Percentiles rank a stretch among this genome's conserved stretches.
Evolutionary conservation across 2,113 vertebrate genomes (phyloP).

Genomic region (Hepsetus odoe): DNA sequence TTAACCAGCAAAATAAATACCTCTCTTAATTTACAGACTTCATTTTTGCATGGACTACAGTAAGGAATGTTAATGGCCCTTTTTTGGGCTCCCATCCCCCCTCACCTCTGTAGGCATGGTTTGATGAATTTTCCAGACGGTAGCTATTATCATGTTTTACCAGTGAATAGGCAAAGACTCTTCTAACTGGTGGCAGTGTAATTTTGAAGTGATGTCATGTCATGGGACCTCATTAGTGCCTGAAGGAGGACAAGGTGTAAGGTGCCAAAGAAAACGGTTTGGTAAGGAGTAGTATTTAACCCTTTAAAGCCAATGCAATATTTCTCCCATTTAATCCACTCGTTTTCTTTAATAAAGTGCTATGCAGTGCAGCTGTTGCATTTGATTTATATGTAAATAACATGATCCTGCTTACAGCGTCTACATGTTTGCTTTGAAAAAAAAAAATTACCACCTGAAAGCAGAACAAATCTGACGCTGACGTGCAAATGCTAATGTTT

Average conservation of each 20-base stretch:
- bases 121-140: slow-evolving; percentile 63
- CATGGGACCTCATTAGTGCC: slow-evolving; percentile 22
- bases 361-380: too few species aligned
- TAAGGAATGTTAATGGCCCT: slow-evolving; percentile 58
- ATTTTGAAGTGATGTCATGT: slow-evolving; percentile 33
- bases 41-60: slow-evolving; percentile 55
- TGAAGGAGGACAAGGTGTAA: slow-evolving; percentile 10
- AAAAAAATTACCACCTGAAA: too few species aligned
- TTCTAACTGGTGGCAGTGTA: background rate
- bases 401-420: too few species aligned
- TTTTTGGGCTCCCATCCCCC: slow-evolving; percentile 27
- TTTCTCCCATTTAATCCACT: too few species aligned
- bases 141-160: slow-evolving; percentile 60
- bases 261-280: too few species aligned
- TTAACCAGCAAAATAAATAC: slow-evolving; percentile 56
- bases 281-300: too few species aligned
- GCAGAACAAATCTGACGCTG: too few species aligned
- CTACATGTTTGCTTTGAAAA: too few species aligned
- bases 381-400: too few species aligned
- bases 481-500: too few species aligned
- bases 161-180: slow-evolving; percentile 19
- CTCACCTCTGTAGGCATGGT: slow-evolving; percentile 45
- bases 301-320: too few species aligned
- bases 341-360: too few species aligned
- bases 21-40: slow-evolving; percentile 65